Evolutionary conservation across 2,113 vertebrate species (phyloP).

Genomic region (Gymnorhina tibicen): DNA sequence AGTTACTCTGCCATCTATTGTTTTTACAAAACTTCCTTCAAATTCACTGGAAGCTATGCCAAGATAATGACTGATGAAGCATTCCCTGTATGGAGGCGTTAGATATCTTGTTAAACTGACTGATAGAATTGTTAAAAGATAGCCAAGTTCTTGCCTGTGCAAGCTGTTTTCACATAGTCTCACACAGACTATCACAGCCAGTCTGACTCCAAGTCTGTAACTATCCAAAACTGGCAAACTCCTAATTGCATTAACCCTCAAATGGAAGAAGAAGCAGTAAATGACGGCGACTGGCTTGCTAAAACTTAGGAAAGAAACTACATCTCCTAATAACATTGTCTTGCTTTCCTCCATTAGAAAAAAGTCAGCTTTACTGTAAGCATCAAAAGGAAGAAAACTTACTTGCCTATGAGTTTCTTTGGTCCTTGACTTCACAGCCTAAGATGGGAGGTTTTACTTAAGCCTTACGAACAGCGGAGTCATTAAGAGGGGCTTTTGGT

Average conservation of each 20-base stretch:
- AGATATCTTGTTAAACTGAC: background rate
- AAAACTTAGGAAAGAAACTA: background rate
- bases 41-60: background rate
- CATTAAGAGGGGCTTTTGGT: background rate
- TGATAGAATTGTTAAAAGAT: background rate
- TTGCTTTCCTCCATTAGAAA: background rate
- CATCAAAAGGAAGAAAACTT: background rate
- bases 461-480: background rate
- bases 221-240: background rate
- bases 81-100: background rate
- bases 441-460: background rate
- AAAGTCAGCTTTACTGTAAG: fast-evolving
- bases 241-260: background rate
- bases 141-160: background rate
- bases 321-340: background rate
- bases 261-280: background rate
- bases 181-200: background rate
- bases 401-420: background rate
- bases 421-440: background rate
- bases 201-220: background rate
- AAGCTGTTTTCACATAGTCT: background rate
- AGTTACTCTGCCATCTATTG: background rate
- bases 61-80: background rate
- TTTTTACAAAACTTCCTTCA: background rate
- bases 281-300: background rate